phyloP scores from a whole-genome alignment of 37 sponge, comb jelly and placozoan genomes.

The Oopsacas minuta region DNA sequence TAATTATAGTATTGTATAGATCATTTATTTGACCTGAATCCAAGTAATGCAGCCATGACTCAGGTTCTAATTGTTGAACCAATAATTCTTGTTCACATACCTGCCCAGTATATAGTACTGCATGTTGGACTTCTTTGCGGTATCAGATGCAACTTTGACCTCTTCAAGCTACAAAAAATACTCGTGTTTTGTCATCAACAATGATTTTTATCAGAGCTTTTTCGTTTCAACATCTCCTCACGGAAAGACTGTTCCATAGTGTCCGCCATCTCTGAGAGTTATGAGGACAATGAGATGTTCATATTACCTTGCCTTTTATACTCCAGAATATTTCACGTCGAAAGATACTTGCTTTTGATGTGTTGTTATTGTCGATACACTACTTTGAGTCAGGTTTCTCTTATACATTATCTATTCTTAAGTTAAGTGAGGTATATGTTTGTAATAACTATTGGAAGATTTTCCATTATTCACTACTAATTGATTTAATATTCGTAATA shows the following conservation, averaged over 20 bases:
- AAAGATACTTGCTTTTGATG: conserved; percentile 10
- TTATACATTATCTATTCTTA: conserved; percentile 18
- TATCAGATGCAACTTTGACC: conserved; percentile 17
- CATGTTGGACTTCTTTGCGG: conserved; percentile 14
- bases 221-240: conserved; percentile 18
- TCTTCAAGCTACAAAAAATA: conserved; percentile 19
- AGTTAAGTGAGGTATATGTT: conserved; percentile 10
- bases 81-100: conserved; percentile 18
- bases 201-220: conserved; percentile 17
- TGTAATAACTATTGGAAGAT: not conserved
- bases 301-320: conserved; percentile 18
- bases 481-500: not conserved
- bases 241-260: conserved; percentile 14
- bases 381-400: conserved; percentile 19
- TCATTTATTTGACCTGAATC: conserved; percentile 17
- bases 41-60: conserved; percentile 19
- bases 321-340: conserved; percentile 17
- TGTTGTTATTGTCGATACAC: conserved; percentile 15
- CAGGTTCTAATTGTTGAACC: conserved; percentile 17
- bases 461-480: not conserved
- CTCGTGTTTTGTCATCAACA: conserved; percentile 18
- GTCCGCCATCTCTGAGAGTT: conserved; percentile 19
- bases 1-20: conserved; percentile 16
- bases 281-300: conserved; percentile 17
- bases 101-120: conserved; percentile 14